Evolutionary conservation across 2,888 invertebrate species (phyloP).

Genomic region (Euplexia lucipara): DNA sequence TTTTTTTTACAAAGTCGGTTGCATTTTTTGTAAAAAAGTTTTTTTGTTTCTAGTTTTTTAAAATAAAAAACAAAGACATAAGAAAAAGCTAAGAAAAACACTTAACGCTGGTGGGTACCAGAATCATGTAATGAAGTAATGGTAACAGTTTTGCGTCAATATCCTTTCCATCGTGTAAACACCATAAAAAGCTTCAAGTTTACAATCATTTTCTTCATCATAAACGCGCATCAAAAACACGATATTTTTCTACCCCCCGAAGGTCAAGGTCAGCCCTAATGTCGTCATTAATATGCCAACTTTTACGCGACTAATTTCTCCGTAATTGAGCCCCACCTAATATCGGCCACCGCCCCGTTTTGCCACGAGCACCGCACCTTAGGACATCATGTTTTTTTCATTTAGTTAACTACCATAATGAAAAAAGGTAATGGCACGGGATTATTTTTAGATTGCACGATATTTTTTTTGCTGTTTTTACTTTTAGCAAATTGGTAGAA

Average conservation of each 20-base stretch:
- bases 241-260: conserved; percentile 5
- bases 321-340: conserved; percentile 56
- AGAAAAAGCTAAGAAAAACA: too few relatives aligned
- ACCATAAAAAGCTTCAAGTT: too few relatives aligned
- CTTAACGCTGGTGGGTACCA: too few relatives aligned
- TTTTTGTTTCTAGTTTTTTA: too few relatives aligned
- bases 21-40: too few relatives aligned
- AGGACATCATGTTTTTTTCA: conserved; percentile 36
- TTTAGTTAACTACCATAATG: conserved; percentile 44
- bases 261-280: conserved; percentile 45
- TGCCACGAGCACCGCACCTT: conserved; percentile 58
- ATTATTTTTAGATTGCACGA: conserved; percentile 37
- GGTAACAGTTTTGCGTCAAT: too few relatives aligned
- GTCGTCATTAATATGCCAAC: conserved; percentile 30
- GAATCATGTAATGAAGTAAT: too few relatives aligned
- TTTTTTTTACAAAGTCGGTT: too few relatives aligned
- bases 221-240: background rate
- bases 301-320: conserved; percentile 47
- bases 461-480: conserved; percentile 11
- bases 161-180: too few relatives aligned
- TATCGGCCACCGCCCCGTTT: conserved; percentile 39
- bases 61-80: too few relatives aligned
- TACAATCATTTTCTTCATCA: conserved; percentile 11
- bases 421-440: conserved; percentile 20
- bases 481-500: conserved; percentile 13